These are phyloP conservation scores for Entosphenus tridentatus DNA, from an alignment of 2,113 vertebrate genomes.

Conservation along the genomic window DNA sequence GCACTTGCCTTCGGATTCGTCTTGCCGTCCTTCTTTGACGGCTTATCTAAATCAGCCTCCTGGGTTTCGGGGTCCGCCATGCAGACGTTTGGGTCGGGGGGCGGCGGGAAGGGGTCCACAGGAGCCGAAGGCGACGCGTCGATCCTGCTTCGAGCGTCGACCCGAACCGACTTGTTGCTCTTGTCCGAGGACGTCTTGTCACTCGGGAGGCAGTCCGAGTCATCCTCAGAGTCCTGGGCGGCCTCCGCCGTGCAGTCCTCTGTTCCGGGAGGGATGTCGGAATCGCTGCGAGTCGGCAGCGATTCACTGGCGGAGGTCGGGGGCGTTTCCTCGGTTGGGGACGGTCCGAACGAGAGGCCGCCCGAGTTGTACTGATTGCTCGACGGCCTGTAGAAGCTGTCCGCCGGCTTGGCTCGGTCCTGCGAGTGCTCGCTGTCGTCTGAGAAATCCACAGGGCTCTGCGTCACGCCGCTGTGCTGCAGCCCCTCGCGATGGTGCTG, in stretches of 20 bases:
- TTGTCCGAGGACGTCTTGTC: conserved; percentile 44
- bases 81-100: conserved; percentile 70
- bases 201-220: conserved; percentile 62
- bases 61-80: conserved; percentile 79
- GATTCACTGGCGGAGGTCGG: conserved; percentile 78
- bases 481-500: conserved; percentile 45
- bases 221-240: conserved; percentile 64
- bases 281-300: conserved; percentile 69
- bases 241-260: conserved; percentile 75
- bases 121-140: conserved; percentile 54
- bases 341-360: conserved; percentile 17
- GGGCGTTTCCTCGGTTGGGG: conserved; percentile 52
- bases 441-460: conserved; percentile 38
- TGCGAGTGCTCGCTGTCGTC: conserved; percentile 53
- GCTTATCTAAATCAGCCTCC: conserved; percentile 7
- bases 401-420: conserved; percentile 20
- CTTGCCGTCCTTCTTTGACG: background rate
- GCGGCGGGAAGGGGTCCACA: conserved; percentile 49
- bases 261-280: conserved; percentile 53
- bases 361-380: conserved; percentile 14
- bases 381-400: conserved; percentile 18
- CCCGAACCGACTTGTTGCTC: conserved; percentile 30
- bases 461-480: conserved; percentile 82
- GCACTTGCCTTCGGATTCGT: background rate
- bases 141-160: conserved; percentile 24